Evolutionary conservation across 1,140 invertebrate genomes (phyloP).

Genomic region (Pararge aegeria): DNA sequence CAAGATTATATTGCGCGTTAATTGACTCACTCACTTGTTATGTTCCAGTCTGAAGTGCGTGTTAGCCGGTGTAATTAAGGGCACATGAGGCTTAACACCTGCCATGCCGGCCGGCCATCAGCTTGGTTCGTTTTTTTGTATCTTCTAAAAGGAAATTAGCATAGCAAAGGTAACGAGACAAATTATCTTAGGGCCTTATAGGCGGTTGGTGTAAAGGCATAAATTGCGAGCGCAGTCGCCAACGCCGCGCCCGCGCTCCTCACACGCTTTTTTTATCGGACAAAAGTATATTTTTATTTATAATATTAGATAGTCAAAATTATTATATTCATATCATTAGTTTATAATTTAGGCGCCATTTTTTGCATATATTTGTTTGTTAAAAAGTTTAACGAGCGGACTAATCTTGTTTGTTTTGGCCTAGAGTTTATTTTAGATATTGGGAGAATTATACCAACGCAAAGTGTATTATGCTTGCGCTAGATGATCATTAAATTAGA

Average conservation of each 20-base stretch:
- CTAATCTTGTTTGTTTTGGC: constrained; percentile 59
- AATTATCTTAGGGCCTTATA: neutral
- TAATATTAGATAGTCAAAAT: constrained; percentile 74
- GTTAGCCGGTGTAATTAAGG: too few species aligned
- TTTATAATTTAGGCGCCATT: constrained; percentile 74
- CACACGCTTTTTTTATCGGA: constrained; percentile 29
- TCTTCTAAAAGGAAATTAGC: neutral
- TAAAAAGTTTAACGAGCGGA: constrained; percentile 50
- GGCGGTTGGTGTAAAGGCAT: constrained; percentile 24
- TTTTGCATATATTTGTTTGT: constrained; percentile 46
- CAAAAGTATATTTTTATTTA: constrained; percentile 49
- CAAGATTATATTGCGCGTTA: too few species aligned
- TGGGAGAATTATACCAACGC: constrained; percentile 39
- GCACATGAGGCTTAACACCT: too few species aligned
- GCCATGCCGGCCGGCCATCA: too few species aligned
- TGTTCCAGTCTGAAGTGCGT: too few species aligned
- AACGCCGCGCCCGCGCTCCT: constrained; percentile 31
- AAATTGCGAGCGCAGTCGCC: constrained; percentile 34
- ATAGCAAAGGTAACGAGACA: neutral
- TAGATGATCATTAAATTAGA: constrained; percentile 46
- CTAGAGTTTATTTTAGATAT: constrained; percentile 55
- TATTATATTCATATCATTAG: constrained; percentile 78
- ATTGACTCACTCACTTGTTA: too few species aligned
- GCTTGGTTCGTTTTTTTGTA: too few species aligned
- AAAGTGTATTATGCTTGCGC: constrained; percentile 44